phyloP scores from a whole-genome alignment of 2,797 vertebrate genomes.

The Lemur catta region DNA sequence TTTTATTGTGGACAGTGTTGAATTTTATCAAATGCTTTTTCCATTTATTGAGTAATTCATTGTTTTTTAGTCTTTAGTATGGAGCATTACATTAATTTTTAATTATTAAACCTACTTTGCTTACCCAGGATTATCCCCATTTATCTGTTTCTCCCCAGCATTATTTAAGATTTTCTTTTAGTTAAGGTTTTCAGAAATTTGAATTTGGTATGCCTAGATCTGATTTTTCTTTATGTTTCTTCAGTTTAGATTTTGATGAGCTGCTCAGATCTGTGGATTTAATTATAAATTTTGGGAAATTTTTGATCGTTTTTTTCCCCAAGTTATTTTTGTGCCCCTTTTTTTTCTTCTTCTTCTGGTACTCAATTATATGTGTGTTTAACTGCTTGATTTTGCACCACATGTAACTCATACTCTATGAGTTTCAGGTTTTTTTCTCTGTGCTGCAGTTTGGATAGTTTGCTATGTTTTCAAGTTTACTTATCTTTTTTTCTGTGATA shows the following conservation, averaged over 20 bases:
- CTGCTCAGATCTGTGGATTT: not conserved
- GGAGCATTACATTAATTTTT: not conserved
- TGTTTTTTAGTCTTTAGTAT: not conserved
- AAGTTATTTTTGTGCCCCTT: not conserved
- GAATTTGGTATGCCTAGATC: not conserved
- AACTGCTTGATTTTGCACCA: not conserved
- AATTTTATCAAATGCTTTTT: not conserved
- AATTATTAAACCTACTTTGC: not conserved
- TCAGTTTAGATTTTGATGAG: not conserved
- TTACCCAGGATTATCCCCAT: not conserved
- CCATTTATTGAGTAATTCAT: not conserved
- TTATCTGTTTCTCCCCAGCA: not conserved
- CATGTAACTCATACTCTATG: not conserved
- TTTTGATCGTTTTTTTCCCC: not conserved
- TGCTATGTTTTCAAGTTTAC: not conserved
- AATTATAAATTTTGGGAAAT: not conserved
- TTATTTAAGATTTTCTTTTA: not conserved
- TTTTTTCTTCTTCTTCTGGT: not conserved
- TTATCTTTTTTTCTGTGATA: not conserved
- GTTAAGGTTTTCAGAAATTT: not conserved
- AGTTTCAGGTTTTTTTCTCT: not conserved
- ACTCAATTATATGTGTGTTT: not conserved
- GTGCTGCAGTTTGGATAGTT: not conserved
- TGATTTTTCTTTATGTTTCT: not conserved
- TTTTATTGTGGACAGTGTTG: not conserved